Percentiles rank a stretch among this genome's conserved stretches.
phyloP scores from a whole-genome alignment of 2,888 invertebrate genomes.

The Leucozona laternaria region DNA sequence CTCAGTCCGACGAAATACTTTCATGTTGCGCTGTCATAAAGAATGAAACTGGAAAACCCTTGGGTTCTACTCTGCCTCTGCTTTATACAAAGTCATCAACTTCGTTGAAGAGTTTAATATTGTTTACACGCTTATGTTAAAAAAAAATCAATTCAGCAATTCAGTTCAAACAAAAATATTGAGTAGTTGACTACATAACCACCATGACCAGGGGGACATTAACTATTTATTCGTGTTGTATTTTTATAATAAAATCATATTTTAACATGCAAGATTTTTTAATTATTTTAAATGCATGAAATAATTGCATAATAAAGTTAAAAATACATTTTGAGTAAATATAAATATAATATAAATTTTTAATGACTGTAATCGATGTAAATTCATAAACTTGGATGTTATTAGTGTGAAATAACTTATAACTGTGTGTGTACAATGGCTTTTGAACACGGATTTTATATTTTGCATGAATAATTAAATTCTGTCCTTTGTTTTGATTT shows the following conservation, averaged over 20 bases:
- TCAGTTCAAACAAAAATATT: background rate
- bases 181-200: background rate
- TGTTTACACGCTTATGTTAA: background rate
- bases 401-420: background rate
- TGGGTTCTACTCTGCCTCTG: background rate
- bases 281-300: background rate
- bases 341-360: conserved; percentile 3
- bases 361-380: background rate
- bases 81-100: conserved; percentile 9
- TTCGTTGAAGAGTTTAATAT: background rate
- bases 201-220: background rate
- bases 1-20: background rate
- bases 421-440: background rate
- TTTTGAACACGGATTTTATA: background rate
- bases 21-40: background rate
- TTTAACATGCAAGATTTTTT: conserved; percentile 1
- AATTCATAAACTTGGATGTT: background rate
- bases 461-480: background rate
- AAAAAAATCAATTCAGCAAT: background rate
- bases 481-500: background rate
- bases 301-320: background rate
- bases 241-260: conserved; percentile 19
- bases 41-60: conserved; percentile 3
- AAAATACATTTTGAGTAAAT: background rate
- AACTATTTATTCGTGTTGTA: conserved; percentile 6